phyloP scores from a whole-genome alignment of 2,113 vertebrate species.

The Pontoporia blainvillei region DNA sequence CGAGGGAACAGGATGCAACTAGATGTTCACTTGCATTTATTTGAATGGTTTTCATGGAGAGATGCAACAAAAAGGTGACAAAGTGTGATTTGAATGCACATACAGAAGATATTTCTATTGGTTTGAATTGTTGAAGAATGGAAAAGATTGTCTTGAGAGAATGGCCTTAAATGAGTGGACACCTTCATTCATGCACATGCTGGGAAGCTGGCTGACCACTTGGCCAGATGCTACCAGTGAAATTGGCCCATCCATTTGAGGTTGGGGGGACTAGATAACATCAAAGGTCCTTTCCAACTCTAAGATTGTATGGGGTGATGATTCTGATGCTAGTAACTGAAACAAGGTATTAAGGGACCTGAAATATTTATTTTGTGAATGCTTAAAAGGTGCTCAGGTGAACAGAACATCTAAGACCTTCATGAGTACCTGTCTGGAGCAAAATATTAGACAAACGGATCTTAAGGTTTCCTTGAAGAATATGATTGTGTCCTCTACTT shows the following conservation, averaged over 20 bases:
- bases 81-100: background rate
- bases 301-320: background rate
- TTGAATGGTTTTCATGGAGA: background rate
- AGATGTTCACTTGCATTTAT: background rate
- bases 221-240: background rate
- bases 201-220: background rate
- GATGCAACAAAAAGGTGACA: background rate
- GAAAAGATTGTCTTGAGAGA: background rate
- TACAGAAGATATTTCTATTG: background rate
- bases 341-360: background rate
- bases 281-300: background rate
- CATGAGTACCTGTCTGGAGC: background rate
- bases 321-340: background rate
- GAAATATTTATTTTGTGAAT: background rate
- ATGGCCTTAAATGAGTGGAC: background rate
- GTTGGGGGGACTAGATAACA: background rate
- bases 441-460: background rate
- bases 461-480: background rate
- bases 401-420: too few relatives aligned
- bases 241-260: background rate
- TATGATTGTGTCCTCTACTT: background rate
- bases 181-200: background rate
- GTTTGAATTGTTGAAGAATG: background rate
- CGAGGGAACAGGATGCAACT: background rate
- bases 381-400: background rate